Percentiles rank a stretch among this genome's conserved stretches.
Conservation (phyloP, 2,888 invertebrate species). For the Drosophila robusta region DNA sequence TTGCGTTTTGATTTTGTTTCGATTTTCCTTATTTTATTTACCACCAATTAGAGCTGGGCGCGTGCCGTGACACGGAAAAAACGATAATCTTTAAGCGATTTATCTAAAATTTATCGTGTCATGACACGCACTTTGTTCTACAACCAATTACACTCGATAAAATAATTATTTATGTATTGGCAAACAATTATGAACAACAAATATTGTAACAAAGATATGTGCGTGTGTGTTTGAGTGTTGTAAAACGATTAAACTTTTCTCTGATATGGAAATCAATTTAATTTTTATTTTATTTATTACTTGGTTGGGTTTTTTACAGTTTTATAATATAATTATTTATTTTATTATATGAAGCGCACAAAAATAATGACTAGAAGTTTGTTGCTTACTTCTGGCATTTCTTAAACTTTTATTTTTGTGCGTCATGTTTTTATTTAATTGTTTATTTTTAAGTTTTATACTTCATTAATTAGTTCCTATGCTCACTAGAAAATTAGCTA, state of each 20-base stretch:
- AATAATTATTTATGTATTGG: conserved; percentile 15
- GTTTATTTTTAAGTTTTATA: conserved; percentile 12
- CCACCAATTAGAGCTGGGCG: conserved; percentile 11
- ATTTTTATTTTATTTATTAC: conserved; percentile 6
- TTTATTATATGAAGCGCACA: conserved; percentile 42
- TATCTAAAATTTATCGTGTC: neutral
- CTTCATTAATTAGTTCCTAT: conserved; percentile 38
- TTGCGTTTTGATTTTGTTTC: conserved; percentile 64
- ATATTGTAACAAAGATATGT: conserved; percentile 69
- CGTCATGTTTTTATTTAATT: conserved; percentile 6
- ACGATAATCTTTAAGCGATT: neutral
- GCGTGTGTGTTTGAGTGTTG: conserved; percentile 23
- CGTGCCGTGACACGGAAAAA: neutral
- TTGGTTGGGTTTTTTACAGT: conserved; percentile 8
- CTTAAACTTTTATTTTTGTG: conserved; percentile 41
- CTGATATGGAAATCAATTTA: conserved; percentile 53
- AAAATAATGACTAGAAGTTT: conserved; percentile 61
- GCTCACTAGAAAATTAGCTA: conserved; percentile 56
- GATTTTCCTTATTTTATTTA: conserved; percentile 22
- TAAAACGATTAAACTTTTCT: conserved; percentile 48
- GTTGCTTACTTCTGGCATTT: conserved; percentile 53
- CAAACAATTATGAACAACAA: conserved; percentile 42
- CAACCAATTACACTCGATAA: conserved; percentile 9
- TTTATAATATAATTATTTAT: conserved; percentile 7
- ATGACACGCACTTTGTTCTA: conserved; percentile 5